Base-by-base conservation (phyloP, 2,113 vertebrate species). In the Cariama cristata region DNA sequence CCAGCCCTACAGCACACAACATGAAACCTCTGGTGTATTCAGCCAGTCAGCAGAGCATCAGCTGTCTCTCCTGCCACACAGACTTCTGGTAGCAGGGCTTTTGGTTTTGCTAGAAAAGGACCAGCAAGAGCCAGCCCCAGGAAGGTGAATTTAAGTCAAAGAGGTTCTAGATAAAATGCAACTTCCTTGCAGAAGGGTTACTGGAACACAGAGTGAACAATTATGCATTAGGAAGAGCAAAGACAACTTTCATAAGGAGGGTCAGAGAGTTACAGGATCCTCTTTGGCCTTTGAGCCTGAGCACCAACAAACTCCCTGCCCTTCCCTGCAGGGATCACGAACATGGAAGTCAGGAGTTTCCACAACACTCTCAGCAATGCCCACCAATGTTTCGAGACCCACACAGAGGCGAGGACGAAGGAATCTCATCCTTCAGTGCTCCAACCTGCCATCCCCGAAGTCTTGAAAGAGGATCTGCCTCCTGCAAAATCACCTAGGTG, bases 361-460 rank as follows among this genome's bases (percentile, higher is more conserved):
- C 18, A 10, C 33, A 56, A 4, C 0, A 4, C 55, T 38, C 50
- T 52, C n/a, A 32, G 33, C 60, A 82, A 62, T 0, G 3, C 47
- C 35, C 7, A 4, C 17, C 18, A 33, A 6, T 1, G 7, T 32
- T 4, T 27, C 33, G 68, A 40, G 53, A 16, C n/a, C 14, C 4
- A 0, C 2, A 20, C 6, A 26, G 40, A n/a, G 2, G 27, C 1
- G 1, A 47, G 3, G 1, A 40, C 3, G 0, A 8, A 47, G 32
- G 55, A 56, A 20, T 14, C 4, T 47, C 56, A 50, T 3, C 9
- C 66, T 32, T 40, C 7, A 32, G 27, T 1, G 2, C 13, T 38
- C n/a, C 30, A 56, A 23, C 8, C n/a, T n/a, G 38, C 24, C 63
- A 59, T 5, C 16, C 10, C 4, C 4, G 15, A 9, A 42, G 32